Conservation (phyloP, 2,888 invertebrate species). For the Agrilus mali region DNA sequence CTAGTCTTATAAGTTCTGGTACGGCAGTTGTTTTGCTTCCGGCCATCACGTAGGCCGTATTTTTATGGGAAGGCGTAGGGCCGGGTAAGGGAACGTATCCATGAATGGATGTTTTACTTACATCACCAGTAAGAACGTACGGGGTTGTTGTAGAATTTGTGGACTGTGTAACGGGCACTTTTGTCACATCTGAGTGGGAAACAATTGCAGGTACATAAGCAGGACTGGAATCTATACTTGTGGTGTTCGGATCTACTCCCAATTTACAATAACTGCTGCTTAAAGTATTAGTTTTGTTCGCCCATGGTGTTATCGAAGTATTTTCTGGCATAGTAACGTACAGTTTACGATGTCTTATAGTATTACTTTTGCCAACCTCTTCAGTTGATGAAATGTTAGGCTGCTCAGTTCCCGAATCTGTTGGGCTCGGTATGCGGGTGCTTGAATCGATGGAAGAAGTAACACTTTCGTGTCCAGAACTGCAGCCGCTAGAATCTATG, state of each 20-base stretch:
- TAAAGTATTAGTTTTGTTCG: conserved; percentile 7
- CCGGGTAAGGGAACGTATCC: conserved; percentile 22
- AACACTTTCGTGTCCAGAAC: conserved; percentile 43
- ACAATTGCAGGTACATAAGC: conserved; percentile 18
- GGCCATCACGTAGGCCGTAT: conserved; percentile 23
- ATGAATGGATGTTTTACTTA: conserved; percentile 19
- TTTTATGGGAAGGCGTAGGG: conserved; percentile 12
- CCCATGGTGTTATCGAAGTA: conserved; percentile 2
- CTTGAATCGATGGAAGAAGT: conserved; percentile 41
- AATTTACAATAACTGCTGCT: conserved; percentile 23
- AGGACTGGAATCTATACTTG: conserved; percentile 12
- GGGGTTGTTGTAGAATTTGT: conserved; percentile 14
- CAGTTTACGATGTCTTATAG: conserved; percentile 21
- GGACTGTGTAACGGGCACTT: conserved; percentile 13
- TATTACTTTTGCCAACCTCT: conserved; percentile 19
- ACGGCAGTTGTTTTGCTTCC: conserved; percentile 18
- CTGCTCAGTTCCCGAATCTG: conserved; percentile 37
- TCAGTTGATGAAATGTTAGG: conserved; percentile 18
- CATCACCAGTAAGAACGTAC: conserved; percentile 20
- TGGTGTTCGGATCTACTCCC: conserved; percentile 18
- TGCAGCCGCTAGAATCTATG: conserved; percentile 44
- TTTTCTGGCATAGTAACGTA: conserved; percentile 20
- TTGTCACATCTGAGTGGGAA: conserved; percentile 6
- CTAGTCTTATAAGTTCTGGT: conserved; percentile 13
- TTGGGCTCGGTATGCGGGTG: conserved; percentile 37